These are phyloP conservation scores for Agrilus mali DNA, from an alignment of 2,888 invertebrate species.

Conservation along the genomic window DNA sequence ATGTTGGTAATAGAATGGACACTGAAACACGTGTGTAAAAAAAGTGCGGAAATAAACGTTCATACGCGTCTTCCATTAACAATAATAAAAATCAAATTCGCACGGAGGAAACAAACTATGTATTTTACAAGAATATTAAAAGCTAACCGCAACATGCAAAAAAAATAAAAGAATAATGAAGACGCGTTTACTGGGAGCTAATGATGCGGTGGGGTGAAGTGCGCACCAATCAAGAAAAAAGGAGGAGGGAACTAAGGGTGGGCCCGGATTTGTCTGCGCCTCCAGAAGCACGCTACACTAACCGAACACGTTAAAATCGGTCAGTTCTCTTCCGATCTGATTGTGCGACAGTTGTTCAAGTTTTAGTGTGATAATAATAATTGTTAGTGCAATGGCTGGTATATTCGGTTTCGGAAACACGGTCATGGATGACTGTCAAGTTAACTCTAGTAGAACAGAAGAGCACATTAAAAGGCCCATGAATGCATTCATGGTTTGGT, in stretches of 20 bases:
- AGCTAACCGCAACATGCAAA: constrained; percentile 4
- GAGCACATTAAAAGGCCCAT: constrained; percentile 91
- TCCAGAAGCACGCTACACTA: constrained; percentile 3
- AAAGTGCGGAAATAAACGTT: too few relatives aligned
- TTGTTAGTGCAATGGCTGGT: constrained; percentile 19
- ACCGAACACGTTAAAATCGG: constrained; percentile 5
- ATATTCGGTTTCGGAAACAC: constrained; percentile 23
- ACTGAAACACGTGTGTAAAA: too few relatives aligned
- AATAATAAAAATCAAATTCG: too few relatives aligned
- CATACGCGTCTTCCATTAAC: too few relatives aligned
- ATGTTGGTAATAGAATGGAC: too few relatives aligned
- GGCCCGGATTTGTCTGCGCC: constrained; percentile 18
- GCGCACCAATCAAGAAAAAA: constrained; percentile 28
- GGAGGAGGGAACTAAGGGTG: constrained; percentile 22
- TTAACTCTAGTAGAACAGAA: constrained; percentile 29
- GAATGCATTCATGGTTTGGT: constrained; percentile 99
- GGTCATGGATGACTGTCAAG: constrained; percentile 28
- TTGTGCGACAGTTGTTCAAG: constrained; percentile 4
- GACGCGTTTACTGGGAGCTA: constrained; percentile 15
- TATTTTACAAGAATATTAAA: constrained; percentile 4
- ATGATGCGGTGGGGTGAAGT: constrained; percentile 20
- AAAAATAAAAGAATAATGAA: constrained; percentile 12
- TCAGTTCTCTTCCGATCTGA: constrained; percentile 7
- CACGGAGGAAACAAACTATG: background rate
- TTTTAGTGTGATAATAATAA: constrained; percentile 9